Conservation (phyloP, 2,888 invertebrate genomes). For the Euclidia mi region DNA sequence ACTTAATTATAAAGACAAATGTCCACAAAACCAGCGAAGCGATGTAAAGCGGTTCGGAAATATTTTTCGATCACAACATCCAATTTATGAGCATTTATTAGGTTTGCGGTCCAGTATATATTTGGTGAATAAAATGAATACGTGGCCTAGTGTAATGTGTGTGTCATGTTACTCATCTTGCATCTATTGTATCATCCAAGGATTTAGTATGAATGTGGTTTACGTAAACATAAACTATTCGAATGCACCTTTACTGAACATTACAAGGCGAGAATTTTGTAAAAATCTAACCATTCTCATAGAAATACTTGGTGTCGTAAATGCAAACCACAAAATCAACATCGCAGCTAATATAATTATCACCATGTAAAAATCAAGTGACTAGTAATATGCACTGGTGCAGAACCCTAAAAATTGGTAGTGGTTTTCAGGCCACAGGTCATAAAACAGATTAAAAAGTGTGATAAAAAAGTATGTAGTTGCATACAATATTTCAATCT, state of each 20-base stretch:
- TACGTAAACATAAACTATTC: too few species aligned
- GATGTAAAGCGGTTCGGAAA: not conserved
- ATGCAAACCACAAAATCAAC: too few species aligned
- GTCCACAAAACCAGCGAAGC: not conserved
- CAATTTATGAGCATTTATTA: conserved; percentile 16
- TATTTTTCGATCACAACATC: conserved; percentile 1
- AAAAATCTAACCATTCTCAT: too few species aligned
- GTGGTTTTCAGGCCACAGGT: not conserved
- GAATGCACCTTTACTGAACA: too few species aligned
- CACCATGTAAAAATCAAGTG: too few species aligned
- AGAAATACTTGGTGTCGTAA: too few species aligned
- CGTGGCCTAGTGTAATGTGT: not conserved
- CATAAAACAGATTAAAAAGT: conserved; percentile 2
- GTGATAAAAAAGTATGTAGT: conserved; percentile 1
- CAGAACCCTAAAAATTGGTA: not conserved
- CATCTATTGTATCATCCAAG: too few species aligned
- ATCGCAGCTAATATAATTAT: not conserved
- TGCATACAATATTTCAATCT: not conserved
- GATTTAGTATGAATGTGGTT: too few species aligned
- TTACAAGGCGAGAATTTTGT: too few species aligned
- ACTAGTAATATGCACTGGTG: not conserved
- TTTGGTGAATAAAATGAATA: conserved; percentile 5
- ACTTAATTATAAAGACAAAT: conserved; percentile 1
- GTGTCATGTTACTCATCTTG: too few species aligned
- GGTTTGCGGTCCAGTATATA: conserved; percentile 9